Base-by-base conservation (phyloP, 2,113 vertebrate genomes). In the Amazona vittata region DNA sequence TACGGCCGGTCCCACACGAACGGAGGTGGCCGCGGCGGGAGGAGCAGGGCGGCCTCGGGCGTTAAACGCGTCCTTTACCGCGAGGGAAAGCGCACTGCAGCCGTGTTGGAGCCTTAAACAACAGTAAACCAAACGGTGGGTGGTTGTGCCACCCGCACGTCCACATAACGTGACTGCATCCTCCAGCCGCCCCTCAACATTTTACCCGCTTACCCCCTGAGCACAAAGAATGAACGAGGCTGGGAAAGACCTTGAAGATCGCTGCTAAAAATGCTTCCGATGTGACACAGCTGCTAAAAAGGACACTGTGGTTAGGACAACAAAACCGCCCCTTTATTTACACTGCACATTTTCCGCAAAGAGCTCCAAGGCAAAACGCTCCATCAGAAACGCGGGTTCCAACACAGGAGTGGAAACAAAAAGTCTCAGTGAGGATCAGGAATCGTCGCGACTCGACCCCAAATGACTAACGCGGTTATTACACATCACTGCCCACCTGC, bases 301-400 rank as follows among this genome's bases (percentile, higher is more conserved):
- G 15, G 57, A 59, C 57, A 59, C 33, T 13, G 1, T 15, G 21
- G 57, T 24, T 63, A 71, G 29, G 68, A 94, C 92, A 88, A 49
- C 63, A 67, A 65, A 52, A 7, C 20, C 83, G 74, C 22, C 83
- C 88, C 64, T 96, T 90, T 92, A 89, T 94, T 97, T 85, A 25
- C 76, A 88, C 75, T 83, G 89, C 83, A 93, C 73, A 69, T 94
- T 87, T 82, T 92, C 43, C 65, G 86, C 90, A 86, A 77, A 90
- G 11, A 86, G 75, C 87, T 86, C 35, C 87, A 43, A 3, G n/a
- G 68, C 70, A 93, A 67, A 91, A 90, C 39, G 21, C 37, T 16
- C 55, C 93, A 79, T 76, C 67, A 93, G 92, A 91, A 76, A 71
- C 1, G 28, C 2, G 37, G 10, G 39, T 68, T 90, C 63, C 64